Evolutionary conservation across 2,797 vertebrate genomes (phyloP).

Genomic region (Pelobates cultripes): DNA sequence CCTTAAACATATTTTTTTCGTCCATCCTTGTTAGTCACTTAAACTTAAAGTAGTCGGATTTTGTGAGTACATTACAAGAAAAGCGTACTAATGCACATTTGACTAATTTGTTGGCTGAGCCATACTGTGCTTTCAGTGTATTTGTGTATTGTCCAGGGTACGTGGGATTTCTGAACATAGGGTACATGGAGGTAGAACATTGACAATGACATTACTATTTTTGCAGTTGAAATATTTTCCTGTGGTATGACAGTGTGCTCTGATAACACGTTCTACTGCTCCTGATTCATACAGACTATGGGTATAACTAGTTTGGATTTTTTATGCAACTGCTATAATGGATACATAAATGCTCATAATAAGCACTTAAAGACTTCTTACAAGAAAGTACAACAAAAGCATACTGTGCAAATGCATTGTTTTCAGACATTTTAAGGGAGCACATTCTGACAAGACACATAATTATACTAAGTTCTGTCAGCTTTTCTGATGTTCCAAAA

Average conservation of each 20-base stretch:
- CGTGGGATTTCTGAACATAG: not conserved
- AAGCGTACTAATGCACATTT: too few relatives aligned
- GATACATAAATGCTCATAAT: not conserved
- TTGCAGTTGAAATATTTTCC: not conserved
- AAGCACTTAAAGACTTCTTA: not conserved
- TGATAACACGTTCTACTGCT: too few relatives aligned
- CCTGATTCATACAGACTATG: too few relatives aligned
- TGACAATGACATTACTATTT: not conserved
- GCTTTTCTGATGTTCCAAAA: constrained; percentile 31
- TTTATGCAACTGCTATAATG: constrained; percentile 5
- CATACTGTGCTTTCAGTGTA: not conserved
- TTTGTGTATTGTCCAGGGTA: not conserved
- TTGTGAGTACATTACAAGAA: too few relatives aligned
- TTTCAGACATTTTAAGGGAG: constrained; percentile 7
- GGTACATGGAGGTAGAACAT: too few relatives aligned
- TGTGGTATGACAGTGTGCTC: too few relatives aligned
- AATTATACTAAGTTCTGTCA: constrained; percentile 18
- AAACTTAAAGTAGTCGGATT: too few relatives aligned
- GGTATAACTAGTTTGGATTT: not conserved
- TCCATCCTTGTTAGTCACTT: too few relatives aligned
- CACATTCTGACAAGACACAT: constrained; percentile 14
- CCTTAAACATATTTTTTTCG: too few relatives aligned
- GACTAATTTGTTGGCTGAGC: too few relatives aligned
- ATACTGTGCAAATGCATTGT: not conserved
- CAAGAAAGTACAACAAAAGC: not conserved